Conservation (phyloP, 2,797 vertebrate genomes). For the Champsocephalus esox region DNA sequence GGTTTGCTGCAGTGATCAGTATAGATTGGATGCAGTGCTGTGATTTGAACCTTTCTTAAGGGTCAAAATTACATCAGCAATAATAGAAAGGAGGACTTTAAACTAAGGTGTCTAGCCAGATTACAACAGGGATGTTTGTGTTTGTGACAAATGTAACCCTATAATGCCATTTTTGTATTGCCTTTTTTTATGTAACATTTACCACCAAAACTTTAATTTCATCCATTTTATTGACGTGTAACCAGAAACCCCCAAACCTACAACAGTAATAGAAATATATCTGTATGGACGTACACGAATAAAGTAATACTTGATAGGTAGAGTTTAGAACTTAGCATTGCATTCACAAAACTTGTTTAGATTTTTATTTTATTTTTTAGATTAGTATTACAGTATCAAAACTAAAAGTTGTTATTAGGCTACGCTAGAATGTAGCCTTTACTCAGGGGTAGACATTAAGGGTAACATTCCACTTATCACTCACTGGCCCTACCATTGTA, state of each 20-base stretch:
- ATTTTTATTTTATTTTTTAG: neutral
- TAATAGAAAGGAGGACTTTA: neutral
- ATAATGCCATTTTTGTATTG: neutral
- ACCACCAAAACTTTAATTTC: neutral
- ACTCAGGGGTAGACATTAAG: too few species aligned
- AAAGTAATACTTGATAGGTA: neutral
- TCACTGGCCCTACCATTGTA: too few species aligned
- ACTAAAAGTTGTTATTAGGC: neutral
- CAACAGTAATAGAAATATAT: neutral
- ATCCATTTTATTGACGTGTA: neutral
- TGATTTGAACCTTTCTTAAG: neutral
- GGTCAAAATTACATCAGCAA: neutral
- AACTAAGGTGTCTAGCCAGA: neutral
- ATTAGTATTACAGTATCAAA: neutral
- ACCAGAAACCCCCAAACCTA: neutral
- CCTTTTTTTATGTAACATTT: neutral
- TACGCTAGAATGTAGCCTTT: too few species aligned
- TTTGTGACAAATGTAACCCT: neutral
- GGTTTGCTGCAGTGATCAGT: conserved; percentile 22
- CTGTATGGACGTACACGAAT: neutral
- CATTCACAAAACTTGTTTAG: neutral
- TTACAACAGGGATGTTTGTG: neutral
- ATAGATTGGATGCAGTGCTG: neutral
- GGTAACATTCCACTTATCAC: too few species aligned
- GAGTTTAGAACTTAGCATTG: too few species aligned